phyloP scores from a whole-genome alignment of 2,113 vertebrate species.

The Cercocebus atys region DNA sequence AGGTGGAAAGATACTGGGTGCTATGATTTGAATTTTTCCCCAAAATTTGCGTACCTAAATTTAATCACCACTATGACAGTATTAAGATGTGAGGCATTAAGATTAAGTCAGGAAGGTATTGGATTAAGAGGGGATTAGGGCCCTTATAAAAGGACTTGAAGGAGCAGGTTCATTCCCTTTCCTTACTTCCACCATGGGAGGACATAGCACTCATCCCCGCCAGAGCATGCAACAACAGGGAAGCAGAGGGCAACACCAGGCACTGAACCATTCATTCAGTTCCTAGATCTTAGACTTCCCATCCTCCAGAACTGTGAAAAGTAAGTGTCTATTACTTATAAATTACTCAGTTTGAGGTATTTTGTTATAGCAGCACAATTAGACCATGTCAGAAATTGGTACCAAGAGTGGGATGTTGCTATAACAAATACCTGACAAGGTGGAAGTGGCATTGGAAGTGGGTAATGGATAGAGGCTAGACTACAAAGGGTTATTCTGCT shows the following conservation, averaged over 20 bases:
- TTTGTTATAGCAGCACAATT: background rate
- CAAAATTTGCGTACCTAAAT: background rate
- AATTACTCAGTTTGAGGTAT: background rate
- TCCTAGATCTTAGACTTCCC: background rate
- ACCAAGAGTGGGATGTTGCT: background rate
- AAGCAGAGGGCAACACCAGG: background rate
- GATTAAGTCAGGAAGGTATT: background rate
- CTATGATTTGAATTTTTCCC: background rate
- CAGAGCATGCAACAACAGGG: background rate
- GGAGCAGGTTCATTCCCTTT: background rate
- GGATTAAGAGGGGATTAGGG: background rate
- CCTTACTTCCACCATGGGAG: background rate
- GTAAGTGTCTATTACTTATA: background rate
- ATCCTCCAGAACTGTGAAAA: background rate
- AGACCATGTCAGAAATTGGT: background rate
- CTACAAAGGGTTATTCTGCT: background rate
- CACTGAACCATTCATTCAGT: background rate
- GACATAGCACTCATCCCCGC: background rate
- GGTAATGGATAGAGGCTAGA: background rate
- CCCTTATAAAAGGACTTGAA: background rate
- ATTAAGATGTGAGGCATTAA: background rate
- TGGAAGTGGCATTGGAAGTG: background rate
- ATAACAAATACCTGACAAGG: background rate
- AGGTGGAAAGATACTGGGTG: background rate
- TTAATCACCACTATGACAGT: background rate